A percentile compares a stretch with the other conserved stretches of the same genome.
phyloP scores from a whole-genome alignment of 2,113 vertebrate species.

The Arvicanthis niloticus region DNA sequence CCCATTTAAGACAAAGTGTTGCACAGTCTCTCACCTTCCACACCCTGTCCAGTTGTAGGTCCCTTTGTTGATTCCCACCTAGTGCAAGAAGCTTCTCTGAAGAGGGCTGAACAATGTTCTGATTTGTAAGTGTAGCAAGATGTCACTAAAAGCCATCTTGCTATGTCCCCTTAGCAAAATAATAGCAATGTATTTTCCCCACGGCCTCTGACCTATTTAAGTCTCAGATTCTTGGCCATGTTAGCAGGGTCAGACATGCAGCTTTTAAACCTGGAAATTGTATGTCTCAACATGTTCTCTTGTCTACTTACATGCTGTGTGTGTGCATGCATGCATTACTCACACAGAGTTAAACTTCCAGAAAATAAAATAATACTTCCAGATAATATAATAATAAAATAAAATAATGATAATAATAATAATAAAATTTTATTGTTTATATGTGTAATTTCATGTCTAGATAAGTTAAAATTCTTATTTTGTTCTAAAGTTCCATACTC shows the following conservation, averaged over 20 bases:
- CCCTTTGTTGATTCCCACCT: not conserved
- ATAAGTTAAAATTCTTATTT: conserved; percentile 21
- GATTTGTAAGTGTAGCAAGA: not conserved
- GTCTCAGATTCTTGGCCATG: not conserved
- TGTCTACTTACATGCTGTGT: not conserved
- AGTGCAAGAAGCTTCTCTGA: not conserved
- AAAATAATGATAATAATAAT: not conserved
- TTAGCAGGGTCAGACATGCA: not conserved
- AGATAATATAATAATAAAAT: too few relatives aligned
- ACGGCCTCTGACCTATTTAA: not conserved
- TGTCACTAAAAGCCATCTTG: not conserved
- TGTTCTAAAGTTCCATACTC: not conserved
- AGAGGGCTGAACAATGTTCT: not conserved
- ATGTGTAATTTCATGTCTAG: not conserved
- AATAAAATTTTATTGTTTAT: not conserved
- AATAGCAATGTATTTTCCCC: not conserved
- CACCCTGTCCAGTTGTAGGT: not conserved
- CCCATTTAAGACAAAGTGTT: not conserved
- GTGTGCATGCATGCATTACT: not conserved
- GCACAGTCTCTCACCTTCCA: not conserved
- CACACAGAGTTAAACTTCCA: not conserved
- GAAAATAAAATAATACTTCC: not conserved
- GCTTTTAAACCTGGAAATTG: not conserved
- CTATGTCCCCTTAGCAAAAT: not conserved
- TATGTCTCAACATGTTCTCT: not conserved